phyloP scores from a whole-genome alignment of 2,113 vertebrate species.

The Cheilinus undulatus region DNA sequence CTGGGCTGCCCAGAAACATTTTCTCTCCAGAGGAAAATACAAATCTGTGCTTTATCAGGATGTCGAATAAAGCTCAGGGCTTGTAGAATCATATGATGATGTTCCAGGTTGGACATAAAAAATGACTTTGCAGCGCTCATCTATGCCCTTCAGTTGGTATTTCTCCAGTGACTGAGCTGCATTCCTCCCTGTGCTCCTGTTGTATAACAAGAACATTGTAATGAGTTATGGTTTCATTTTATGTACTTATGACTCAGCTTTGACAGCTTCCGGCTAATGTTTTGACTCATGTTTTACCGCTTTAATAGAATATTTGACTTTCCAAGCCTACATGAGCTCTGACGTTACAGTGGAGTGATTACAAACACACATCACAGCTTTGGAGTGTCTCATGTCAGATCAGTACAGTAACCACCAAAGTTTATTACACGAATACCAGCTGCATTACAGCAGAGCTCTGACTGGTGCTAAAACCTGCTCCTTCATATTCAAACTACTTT shows the following conservation, averaged over 20 bases:
- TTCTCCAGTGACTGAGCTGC: not conserved
- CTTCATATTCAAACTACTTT: constrained; percentile 38
- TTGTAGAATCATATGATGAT: constrained; percentile 31
- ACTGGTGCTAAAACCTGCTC: constrained; percentile 5
- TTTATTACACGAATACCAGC: constrained; percentile 41
- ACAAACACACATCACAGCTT: constrained; percentile 48
- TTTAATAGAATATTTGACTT: constrained; percentile 17
- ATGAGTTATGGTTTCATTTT: constrained; percentile 44
- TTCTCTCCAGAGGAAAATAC: constrained; percentile 36
- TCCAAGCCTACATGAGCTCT: not conserved
- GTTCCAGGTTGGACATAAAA: constrained; percentile 20
- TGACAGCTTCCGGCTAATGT: not conserved
- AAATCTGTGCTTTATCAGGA: constrained; percentile 61
- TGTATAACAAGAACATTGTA: constrained; percentile 27
- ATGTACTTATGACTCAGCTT: constrained; percentile 22
- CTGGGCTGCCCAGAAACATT: constrained; percentile 53
- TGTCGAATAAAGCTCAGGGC: constrained; percentile 37
- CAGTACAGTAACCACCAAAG: constrained; percentile 47
- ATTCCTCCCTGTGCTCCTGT: constrained; percentile 21
- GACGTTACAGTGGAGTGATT: constrained; percentile 15
- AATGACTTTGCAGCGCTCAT: constrained; percentile 6
- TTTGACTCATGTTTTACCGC: constrained; percentile 27
- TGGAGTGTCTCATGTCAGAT: constrained; percentile 50
- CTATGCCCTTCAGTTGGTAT: constrained; percentile 3
- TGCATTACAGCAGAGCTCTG: constrained; percentile 24